phyloP scores from a whole-genome alignment of 2,888 invertebrate genomes.

The Leucophenga maculata region DNA sequence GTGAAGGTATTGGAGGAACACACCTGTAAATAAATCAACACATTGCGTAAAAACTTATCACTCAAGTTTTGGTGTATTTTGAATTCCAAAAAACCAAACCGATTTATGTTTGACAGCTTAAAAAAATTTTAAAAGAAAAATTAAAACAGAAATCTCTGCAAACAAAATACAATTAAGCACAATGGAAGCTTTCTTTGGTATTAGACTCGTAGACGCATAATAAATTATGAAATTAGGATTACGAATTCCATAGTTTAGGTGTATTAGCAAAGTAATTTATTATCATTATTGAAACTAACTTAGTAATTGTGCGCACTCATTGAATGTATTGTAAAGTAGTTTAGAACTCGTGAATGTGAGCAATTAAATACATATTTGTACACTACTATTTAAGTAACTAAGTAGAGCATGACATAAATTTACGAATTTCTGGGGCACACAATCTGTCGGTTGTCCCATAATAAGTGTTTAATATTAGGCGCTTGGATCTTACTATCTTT shows the following conservation, averaged over 20 bases:
- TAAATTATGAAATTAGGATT: slow-evolving; percentile 16
- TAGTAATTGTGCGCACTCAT: not conserved
- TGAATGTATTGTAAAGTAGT: slow-evolving; percentile 11
- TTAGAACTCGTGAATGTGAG: slow-evolving; percentile 11
- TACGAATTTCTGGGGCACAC: not conserved
- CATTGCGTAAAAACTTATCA: not conserved
- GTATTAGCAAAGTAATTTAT: not conserved
- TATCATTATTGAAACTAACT: too few species aligned
- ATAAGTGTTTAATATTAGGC: too few species aligned
- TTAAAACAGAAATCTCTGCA: not conserved
- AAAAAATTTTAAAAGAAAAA: not conserved
- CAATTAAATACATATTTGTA: not conserved
- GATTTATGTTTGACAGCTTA: not conserved
- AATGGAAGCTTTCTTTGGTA: slow-evolving; percentile 30
- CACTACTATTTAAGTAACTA: too few species aligned
- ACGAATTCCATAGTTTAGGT: slow-evolving; percentile 17
- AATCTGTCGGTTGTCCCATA: not conserved
- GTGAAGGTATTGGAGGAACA: slow-evolving; percentile 83
- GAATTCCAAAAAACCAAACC: not conserved
- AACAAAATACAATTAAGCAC: slow-evolving; percentile 14
- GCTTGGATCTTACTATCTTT: too few species aligned
- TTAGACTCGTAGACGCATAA: slow-evolving; percentile 19
- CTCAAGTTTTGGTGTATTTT: not conserved
- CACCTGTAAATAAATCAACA: slow-evolving; percentile 83
- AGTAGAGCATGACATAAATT: too few species aligned